Evolutionary conservation across 2,113 vertebrate species (phyloP), one percentile per base, ranked within the genome.

Genomic region (Cololabis saira): DNA sequence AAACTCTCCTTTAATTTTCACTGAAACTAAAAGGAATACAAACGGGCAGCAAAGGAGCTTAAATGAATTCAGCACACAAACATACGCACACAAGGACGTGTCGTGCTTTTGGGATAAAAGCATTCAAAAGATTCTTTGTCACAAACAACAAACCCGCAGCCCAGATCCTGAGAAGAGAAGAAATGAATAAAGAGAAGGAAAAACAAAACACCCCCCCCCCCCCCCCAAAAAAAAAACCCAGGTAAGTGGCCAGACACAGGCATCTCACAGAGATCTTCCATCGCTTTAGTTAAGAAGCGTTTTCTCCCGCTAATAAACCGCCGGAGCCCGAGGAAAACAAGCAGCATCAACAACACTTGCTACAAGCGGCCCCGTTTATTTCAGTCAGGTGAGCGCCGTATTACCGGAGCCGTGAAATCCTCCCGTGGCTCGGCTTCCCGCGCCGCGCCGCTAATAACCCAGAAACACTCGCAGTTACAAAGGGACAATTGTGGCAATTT

Each of bases 401-500:
- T 61, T 19, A 74, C 54, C n/a, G 18, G 58, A 42, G 7, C 48
- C 0, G 0, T 56, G 60, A 68, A 75, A 79, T 61, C 60, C 80
- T 68, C 40, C 53, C 0, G 61, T 12, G 65, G 59, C 68, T 45
- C 5, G 3, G 66, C 55, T 30, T 44, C 27, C 66, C 15, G 37
- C 11, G 7, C 68, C 62, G 57, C 40, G 1, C 66, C 21, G 65
- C 78, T 71, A 80, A 67, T 83, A 74, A 76, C 75, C 65, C 67
- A 30, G 12, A 43, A 66, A 37, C 61, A 60, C 75, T 80, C 12
- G 30, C 79, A 44, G 71, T 76, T 78, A 86, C 82, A 84, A 78
- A 76, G 48, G 82, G 77, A 90, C 87, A 90, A 90, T 87, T 74
- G 86, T 61, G 33, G 82, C 81, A 68, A 86, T 91, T 85, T 85